Percentiles rank a stretch among this genome's conserved stretches.
These are phyloP conservation scores for Typhlichthys subterraneus DNA, from an alignment of 2,797 vertebrate genomes.

Conservation along the genomic window DNA sequence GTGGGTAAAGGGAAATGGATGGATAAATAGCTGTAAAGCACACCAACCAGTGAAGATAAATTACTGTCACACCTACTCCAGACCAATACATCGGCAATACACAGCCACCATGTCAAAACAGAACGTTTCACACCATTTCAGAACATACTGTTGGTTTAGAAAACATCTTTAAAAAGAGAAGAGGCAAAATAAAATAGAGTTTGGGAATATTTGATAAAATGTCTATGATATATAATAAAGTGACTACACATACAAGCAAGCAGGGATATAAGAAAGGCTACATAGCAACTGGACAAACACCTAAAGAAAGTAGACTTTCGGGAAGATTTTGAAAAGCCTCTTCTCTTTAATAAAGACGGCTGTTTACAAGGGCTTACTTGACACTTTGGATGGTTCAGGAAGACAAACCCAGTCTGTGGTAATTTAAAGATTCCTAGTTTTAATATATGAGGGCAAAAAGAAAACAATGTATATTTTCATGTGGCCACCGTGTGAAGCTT, in stretches of 20 bases:
- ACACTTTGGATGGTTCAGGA: conserved; percentile 77
- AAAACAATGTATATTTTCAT: conserved; percentile 70
- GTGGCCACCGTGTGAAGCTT: conserved; percentile 67
- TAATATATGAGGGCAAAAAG: conserved; percentile 68
- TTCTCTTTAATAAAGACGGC: conserved; percentile 84
- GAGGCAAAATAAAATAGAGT: conserved; percentile 77
- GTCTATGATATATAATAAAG: conserved; percentile 86
- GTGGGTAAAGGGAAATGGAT: neutral
- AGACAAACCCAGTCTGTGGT: conserved; percentile 74
- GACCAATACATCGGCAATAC: conserved; percentile 70
- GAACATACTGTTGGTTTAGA: conserved; percentile 73
- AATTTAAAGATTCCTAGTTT: conserved; percentile 84
- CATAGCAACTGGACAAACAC: conserved; percentile 65
- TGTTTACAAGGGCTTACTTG: conserved; percentile 46
- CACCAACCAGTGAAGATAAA: conserved; percentile 65
- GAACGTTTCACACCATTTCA: conserved; percentile 71
- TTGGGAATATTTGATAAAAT: conserved; percentile 62
- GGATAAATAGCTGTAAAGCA: conserved; percentile 56
- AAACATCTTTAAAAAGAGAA: conserved; percentile 71
- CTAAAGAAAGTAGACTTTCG: conserved; percentile 44
- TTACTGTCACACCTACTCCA: conserved; percentile 51
- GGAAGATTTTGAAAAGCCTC: conserved; percentile 61
- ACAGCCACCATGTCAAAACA: conserved; percentile 72
- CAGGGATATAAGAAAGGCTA: conserved; percentile 79
- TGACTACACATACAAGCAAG: conserved; percentile 91